Conservation (phyloP, 2,888 invertebrate species). For the Tuberolachnus salignus region DNA sequence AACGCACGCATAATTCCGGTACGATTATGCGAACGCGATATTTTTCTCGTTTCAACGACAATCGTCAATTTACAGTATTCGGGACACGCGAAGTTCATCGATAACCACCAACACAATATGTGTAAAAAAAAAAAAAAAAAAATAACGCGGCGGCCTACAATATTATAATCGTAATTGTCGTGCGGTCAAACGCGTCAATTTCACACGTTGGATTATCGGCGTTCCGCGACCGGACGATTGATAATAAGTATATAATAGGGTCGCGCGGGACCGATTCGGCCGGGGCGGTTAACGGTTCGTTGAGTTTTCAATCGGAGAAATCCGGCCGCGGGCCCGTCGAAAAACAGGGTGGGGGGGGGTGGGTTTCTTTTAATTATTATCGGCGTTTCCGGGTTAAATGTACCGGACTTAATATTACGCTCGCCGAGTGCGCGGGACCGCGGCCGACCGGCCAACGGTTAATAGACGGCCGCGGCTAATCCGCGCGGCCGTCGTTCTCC, state of each 20-base stretch:
- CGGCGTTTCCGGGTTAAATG: slow-evolving; percentile 41
- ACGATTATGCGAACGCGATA: too few species aligned
- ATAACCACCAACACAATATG: too few species aligned
- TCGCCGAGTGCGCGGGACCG: slow-evolving; percentile 1
- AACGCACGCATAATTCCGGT: too few species aligned
- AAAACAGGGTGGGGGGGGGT: neutral
- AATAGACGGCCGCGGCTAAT: slow-evolving; percentile 12
- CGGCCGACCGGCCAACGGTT: slow-evolving; percentile 19
- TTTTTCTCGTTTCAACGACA: too few species aligned
- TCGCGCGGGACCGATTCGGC: slow-evolving; percentile 3
- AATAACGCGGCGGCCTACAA: too few species aligned
- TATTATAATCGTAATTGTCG: neutral
- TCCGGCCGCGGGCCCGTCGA: neutral
- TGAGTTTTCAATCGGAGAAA: slow-evolving; percentile 24
- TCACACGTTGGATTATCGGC: neutral
- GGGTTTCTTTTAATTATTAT: slow-evolving; percentile 40
- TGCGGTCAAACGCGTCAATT: slow-evolving; percentile 3
- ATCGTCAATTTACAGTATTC: too few species aligned
- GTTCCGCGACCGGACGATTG: neutral
- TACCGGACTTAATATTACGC: slow-evolving; percentile 29
- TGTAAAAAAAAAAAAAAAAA: too few species aligned
- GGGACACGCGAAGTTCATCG: too few species aligned
- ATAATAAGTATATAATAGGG: neutral
- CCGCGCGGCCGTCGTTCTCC: neutral
- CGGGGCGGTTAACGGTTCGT: slow-evolving; percentile 29